Evolutionary conservation across 1,140 invertebrate genomes (phyloP).

Genomic region (Drosophila carrolli): DNA sequence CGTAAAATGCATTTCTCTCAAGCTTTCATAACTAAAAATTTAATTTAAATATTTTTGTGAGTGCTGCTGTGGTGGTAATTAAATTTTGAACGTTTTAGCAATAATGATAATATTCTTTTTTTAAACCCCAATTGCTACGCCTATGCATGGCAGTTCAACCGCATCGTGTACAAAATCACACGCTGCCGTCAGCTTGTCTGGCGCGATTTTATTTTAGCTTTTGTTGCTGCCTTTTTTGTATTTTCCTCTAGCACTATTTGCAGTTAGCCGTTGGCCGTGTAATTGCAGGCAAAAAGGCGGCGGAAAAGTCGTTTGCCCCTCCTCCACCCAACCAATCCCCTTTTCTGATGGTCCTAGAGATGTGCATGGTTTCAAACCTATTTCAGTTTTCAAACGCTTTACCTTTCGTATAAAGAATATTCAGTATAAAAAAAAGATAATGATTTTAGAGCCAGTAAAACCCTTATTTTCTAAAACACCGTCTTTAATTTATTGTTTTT

Average conservation of each 20-base stretch:
- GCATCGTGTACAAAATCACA: conserved; percentile 70
- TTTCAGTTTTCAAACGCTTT: too few relatives aligned
- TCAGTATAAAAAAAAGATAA: too few relatives aligned
- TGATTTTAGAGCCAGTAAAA: too few relatives aligned
- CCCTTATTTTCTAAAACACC: too few relatives aligned
- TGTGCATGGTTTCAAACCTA: conserved; percentile 1
- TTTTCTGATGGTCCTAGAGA: conserved; percentile 15
- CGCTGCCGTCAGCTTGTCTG: conserved; percentile 78
- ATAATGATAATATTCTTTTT: too few relatives aligned
- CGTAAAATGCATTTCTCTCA: too few relatives aligned
- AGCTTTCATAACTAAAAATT: not conserved
- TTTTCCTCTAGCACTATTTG: conserved; percentile 21
- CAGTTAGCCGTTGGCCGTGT: conserved; percentile 59
- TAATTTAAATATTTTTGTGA: not conserved
- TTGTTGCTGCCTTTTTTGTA: conserved; percentile 26
- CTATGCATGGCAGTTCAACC: conserved; percentile 11
- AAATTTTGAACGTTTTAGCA: not conserved
- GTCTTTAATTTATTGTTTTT: too few relatives aligned
- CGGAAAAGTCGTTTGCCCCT: conserved; percentile 69
- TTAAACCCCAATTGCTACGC: conserved; percentile 4
- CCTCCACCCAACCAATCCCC: conserved; percentile 13
- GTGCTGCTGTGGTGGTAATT: not conserved
- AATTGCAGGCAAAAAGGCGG: conserved; percentile 80
- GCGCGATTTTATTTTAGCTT: conserved; percentile 72
- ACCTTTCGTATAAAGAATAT: too few relatives aligned